Conservation (phyloP, 2,888 invertebrate genomes). For the Willowsia nigromaculata region DNA sequence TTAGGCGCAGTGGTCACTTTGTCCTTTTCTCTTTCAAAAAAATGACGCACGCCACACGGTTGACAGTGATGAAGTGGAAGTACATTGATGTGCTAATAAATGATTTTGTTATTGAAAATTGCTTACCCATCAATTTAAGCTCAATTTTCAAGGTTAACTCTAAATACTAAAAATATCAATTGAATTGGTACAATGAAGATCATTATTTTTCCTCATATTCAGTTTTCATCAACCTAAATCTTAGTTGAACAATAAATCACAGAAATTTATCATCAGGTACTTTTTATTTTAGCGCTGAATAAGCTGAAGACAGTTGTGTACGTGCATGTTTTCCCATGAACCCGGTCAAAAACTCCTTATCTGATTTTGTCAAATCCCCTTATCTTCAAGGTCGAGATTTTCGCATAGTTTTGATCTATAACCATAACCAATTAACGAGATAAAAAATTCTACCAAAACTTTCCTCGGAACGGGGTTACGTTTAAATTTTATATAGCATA, state of each 20-base stretch:
- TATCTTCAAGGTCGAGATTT: background rate
- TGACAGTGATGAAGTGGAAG: background rate
- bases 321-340: background rate
- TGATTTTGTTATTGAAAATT: background rate
- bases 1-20: background rate
- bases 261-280: background rate
- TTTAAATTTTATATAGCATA: background rate
- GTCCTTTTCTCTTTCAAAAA: background rate
- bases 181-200: background rate
- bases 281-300: background rate
- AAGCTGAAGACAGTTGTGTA: background rate
- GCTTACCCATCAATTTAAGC: background rate
- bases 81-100: background rate
- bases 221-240: background rate
- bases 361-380: background rate
- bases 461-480: background rate
- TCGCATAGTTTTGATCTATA: background rate
- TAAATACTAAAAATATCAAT: background rate
- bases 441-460: background rate
- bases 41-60: background rate
- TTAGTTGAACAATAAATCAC: background rate
- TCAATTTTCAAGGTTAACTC: background rate
- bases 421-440: too few species aligned
- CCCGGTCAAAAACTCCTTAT: background rate
- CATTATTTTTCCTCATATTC: background rate